Base-by-base conservation (phyloP, 2,888 invertebrate genomes). In the Eubasilissa splendida region DNA sequence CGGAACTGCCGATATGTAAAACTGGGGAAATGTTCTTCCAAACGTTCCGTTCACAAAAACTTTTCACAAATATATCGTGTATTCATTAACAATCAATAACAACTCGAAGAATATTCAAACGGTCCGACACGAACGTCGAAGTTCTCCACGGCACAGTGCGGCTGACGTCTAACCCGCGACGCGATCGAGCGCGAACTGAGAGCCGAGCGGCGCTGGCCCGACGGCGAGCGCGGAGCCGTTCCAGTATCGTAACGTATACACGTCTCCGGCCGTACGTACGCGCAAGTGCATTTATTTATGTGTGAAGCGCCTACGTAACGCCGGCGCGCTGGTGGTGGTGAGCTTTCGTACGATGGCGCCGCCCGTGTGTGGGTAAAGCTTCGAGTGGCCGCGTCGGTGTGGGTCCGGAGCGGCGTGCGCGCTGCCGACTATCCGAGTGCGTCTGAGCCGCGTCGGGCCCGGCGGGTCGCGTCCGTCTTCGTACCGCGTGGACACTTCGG, bases 251-350 rank as follows among this genome's bases (percentile, higher is more conserved):
- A 82, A 77, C 79, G 79, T 82, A 79, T 77, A 82, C 76, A 71
- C 22, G 22, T 22, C 68, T 60, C 63, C 76, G 66, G 68, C 66
- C 76, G 73, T 82, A 79, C 79, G 73, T 79, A 82, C 76, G 82
- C 82, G 82, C 82, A 82, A 82, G 82, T 82, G 82, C 82, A 79
- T 70, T 73, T 79, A 74, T 79, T 70, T 78, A 81, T 79, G 79
- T 82, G 82, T 79, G 79, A 79, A 78, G 82, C 75, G 76, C 71
- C 79, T 82, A 80, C 82, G 82, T 82, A 80, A 80, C 82, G 74
- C 71, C 50, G 63, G 54, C 56, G 50, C n/a, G 71, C 53, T 56
- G 42, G 68, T 82, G 71, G 70, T 76, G 53, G 79, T 79, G 42
- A 52, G 33, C 22, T 59, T 56, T 52, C 42, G 77, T 66, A 59